Conservation (phyloP, 2,888 invertebrate species). For the Halictus ligatus region DNA sequence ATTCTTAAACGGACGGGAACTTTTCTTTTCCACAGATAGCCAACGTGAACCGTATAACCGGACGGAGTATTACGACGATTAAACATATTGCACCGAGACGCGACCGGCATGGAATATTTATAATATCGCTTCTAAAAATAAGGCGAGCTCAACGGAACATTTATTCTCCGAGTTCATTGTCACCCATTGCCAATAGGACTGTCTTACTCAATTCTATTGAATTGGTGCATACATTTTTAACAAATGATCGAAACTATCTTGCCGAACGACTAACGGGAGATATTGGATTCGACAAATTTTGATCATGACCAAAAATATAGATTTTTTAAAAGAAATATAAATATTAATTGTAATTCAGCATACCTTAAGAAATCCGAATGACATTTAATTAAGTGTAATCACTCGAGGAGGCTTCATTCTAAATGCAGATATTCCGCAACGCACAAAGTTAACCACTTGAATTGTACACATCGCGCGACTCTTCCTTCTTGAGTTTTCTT, state of each 20-base stretch:
- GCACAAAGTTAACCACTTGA: neutral
- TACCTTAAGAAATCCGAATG: too few species aligned
- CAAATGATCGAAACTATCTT: too few species aligned
- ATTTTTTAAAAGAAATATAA: neutral
- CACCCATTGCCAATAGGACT: neutral
- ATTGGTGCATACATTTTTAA: neutral
- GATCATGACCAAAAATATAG: neutral
- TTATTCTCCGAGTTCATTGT: neutral
- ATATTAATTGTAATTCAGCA: neutral
- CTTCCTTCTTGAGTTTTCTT: neutral
- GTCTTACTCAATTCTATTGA: neutral
- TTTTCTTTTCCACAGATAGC: constrained; percentile 35
- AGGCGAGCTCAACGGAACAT: neutral
- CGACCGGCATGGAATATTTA: neutral
- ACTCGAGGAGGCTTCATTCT: neutral
- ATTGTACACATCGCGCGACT: neutral
- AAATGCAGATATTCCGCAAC: neutral
- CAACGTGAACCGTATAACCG: neutral
- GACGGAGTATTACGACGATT: neutral
- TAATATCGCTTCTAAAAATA: neutral
- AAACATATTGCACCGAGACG: constrained; percentile 9
- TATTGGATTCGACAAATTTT: neutral
- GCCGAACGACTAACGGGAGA: too few species aligned
- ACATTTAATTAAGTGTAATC: neutral
- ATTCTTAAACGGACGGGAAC: constrained; percentile 13